Conservation (phyloP, 2,113 vertebrate genomes). For the Labeo catla region DNA sequence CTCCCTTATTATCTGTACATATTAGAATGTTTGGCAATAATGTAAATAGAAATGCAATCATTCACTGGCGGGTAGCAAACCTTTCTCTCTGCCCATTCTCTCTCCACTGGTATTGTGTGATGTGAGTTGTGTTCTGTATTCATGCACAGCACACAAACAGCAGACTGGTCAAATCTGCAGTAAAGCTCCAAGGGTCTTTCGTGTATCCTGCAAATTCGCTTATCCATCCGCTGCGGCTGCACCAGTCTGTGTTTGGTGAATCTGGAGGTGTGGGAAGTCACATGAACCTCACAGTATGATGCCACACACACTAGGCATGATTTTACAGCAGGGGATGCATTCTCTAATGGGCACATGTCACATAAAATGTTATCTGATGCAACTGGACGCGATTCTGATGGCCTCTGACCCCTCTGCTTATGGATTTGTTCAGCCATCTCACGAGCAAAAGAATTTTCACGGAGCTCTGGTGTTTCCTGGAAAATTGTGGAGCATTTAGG, state of each 20-base stretch:
- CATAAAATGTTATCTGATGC: constrained; percentile 60
- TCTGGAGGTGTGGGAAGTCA: constrained; percentile 67
- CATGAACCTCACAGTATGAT: constrained; percentile 73
- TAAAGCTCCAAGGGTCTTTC: constrained; percentile 64
- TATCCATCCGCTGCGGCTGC: constrained; percentile 67
- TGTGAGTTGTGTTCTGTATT: constrained; percentile 70
- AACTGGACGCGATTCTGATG: not conserved
- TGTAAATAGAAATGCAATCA: not conserved
- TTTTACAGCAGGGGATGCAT: constrained; percentile 63
- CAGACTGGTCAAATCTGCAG: constrained; percentile 69
- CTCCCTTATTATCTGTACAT: no score
- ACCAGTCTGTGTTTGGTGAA: constrained; percentile 72
- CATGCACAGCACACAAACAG: constrained; percentile 71
- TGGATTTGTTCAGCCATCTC: constrained; percentile 45
- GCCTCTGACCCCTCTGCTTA: constrained; percentile 11
- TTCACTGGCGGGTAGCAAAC: not conserved
- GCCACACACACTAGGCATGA: constrained; percentile 72
- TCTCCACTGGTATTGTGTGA: constrained; percentile 59
- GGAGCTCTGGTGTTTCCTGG: constrained; percentile 11
- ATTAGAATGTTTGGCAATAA: no score
- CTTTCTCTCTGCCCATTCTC: constrained; percentile 59
- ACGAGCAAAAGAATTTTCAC: constrained; percentile 34
- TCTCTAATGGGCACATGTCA: constrained; percentile 64
- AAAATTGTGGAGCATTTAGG: constrained; percentile 43
- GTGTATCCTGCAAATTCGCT: constrained; percentile 70